A percentile compares a stretch with the other conserved stretches of the same genome.
These are phyloP conservation scores for Drosophila paranaensis DNA, from an alignment of 2,888 invertebrate genomes.

Conservation along the genomic window DNA sequence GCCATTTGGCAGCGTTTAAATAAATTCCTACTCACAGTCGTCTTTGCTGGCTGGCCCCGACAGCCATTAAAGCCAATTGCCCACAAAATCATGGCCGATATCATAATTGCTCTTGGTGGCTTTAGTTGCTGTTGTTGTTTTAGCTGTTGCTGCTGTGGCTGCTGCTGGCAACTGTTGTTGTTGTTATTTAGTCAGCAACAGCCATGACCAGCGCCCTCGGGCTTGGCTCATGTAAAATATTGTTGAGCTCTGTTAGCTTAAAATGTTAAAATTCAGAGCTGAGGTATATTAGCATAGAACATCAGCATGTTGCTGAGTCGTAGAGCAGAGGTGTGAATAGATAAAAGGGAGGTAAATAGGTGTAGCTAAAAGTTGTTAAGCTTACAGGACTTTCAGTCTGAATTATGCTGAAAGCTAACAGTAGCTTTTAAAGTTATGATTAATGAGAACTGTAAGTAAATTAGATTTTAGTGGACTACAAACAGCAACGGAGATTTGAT, in stretches of 20 bases:
- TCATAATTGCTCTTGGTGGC: constrained; percentile 79
- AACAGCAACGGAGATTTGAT: too few relatives aligned
- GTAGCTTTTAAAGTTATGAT: background rate
- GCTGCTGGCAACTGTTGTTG: constrained; percentile 25
- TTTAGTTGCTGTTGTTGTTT: constrained; percentile 43
- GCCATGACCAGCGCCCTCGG: constrained; percentile 51
- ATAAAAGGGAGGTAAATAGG: background rate
- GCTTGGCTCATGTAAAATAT: constrained; percentile 71
- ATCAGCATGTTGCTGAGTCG: background rate
- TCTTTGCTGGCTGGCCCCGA: constrained; percentile 38
- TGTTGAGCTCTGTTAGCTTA: constrained; percentile 42
- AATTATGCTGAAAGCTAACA: background rate
- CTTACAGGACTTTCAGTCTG: background rate
- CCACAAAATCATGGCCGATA: constrained; percentile 81
- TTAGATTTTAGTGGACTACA: too few relatives aligned
- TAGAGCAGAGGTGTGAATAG: too few relatives aligned
- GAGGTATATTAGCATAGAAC: constrained; percentile 26
- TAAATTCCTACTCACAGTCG: constrained; percentile 59
- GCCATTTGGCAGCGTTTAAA: constrained; percentile 77
- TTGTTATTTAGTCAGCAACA: constrained; percentile 70
- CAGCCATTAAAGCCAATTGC: constrained; percentile 78
- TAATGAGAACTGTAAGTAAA: too few relatives aligned
- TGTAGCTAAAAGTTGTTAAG: background rate
- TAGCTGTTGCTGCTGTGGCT: constrained; percentile 35
- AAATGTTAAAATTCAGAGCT: background rate